Evolutionary conservation across 2,797 vertebrate genomes (phyloP).

Genomic region (Sus cebifrons): DNA sequence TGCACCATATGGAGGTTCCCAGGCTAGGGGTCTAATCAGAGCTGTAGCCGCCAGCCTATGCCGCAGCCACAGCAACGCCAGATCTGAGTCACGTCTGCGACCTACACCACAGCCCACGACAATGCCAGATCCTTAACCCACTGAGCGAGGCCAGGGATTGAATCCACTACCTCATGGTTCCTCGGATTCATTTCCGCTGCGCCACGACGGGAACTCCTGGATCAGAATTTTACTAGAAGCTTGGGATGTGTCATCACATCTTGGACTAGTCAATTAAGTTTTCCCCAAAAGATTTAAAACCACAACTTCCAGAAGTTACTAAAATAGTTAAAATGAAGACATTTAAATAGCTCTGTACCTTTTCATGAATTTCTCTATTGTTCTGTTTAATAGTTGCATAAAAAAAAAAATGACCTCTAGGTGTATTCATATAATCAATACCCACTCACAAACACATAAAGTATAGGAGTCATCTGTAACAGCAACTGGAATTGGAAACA

Average conservation of each 20-base stretch:
- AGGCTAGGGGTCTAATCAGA: no score
- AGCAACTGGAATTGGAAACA: background rate
- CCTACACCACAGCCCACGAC: no score
- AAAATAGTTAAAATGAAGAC: conserved; percentile 49
- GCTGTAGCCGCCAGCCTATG: no score
- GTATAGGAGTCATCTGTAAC: background rate
- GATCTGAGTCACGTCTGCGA: no score
- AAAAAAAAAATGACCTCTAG: background rate
- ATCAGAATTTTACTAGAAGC: conserved; percentile 33
- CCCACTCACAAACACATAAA: background rate
- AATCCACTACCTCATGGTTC: no score
- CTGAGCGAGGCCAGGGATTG: no score
- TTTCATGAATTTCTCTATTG: conserved; percentile 11
- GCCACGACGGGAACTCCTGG: no score
- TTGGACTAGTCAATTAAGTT: background rate
- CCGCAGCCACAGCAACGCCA: no score
- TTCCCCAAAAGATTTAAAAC: conserved; percentile 45
- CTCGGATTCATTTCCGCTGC: no score
- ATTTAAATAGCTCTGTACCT: background rate
- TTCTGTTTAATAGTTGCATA: conserved; percentile 13
- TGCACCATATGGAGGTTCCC: no score
- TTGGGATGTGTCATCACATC: background rate
- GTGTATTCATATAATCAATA: background rate
- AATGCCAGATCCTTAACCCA: no score
- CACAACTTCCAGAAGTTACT: conserved; percentile 34